Evolutionary conservation across 2,797 vertebrate genomes (phyloP), one percentile per base, ranked within the genome.

Genomic region (Lepidocolaptes lacrymiger): DNA sequence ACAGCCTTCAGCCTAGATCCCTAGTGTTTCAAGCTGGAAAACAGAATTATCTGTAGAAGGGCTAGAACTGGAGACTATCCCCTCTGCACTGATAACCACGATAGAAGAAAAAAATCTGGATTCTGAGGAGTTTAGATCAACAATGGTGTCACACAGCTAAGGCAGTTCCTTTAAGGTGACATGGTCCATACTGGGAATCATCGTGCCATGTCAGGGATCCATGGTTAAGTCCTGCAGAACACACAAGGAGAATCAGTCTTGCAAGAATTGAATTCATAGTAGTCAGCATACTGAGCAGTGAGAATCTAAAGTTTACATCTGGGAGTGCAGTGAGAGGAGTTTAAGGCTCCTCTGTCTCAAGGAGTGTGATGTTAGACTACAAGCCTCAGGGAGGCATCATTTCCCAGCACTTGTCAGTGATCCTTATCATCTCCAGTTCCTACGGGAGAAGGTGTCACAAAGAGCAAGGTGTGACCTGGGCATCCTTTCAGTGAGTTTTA

Each of bases 201-300:
- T 61, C 15, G 26, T 48, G 54, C 6, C 36, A 18, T 6, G 7
- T 32, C 17, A 52, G 49, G 18, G 28, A 6, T 44, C 32, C 44
- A 2, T 10, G 30, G 30, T 56, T 73, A 63, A 34, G 4, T 85
- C 59, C 51, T 88, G 28, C 51, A 87, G 72, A 51, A 24, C 23
- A 54, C 46, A 49, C 8, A n/a, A 28, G 26, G 22, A 61, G 9
- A 76, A 41, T 0, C 1, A 0, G 32, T 41, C 27, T 41, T 56
- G 21, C 0, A 27, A 75, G 73, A 87, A 34, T 1, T n/a, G 10
- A 18, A 68, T 59, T n/a, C 37, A 41, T 8, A 20, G 11, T 10
- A 71, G 34, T 20, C 28, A 89, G 37, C 23, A 48, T 12, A 34
- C 11, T n/a, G 69, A 71, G 52, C 22, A 12, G 30, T 52, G 13